Conservation (phyloP, 2,113 vertebrate species). For the Paedocypris sp. region DNA sequence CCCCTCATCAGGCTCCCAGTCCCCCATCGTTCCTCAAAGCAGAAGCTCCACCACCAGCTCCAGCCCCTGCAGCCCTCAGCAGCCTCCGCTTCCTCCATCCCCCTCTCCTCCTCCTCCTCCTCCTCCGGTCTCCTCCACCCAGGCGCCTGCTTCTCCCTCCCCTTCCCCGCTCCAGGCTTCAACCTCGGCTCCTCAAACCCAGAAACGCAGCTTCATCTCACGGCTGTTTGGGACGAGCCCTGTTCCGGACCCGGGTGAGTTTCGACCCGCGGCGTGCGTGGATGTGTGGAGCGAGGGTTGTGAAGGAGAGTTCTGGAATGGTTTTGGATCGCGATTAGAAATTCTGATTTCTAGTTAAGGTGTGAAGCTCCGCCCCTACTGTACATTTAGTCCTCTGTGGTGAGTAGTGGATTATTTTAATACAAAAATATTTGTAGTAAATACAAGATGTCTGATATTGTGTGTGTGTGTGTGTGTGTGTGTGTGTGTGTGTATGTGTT, state of each 20-base stretch:
- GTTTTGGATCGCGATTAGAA: too few species aligned
- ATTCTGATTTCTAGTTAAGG: too few species aligned
- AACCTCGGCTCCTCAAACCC: constrained; percentile 24
- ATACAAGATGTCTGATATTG: too few species aligned
- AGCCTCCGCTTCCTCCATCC: constrained; percentile 42
- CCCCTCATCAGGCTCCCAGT: constrained; percentile 86
- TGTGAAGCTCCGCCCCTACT: too few species aligned
- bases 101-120: not conserved
- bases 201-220: constrained; percentile 79
- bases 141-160: not conserved
- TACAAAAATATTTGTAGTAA: too few species aligned
- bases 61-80: constrained; percentile 75
- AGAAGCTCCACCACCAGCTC: constrained; percentile 75
- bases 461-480: too few species aligned
- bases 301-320: too few species aligned
- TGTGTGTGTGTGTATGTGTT: too few species aligned
- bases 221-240: constrained; percentile 73
- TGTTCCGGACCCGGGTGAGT: constrained; percentile 63
- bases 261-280: too few species aligned
- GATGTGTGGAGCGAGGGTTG: too few species aligned
- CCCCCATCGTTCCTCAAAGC: constrained; percentile 72
- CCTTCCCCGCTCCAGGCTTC: not conserved
- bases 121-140: not conserved
- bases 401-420: too few species aligned
- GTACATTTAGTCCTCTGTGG: too few species aligned